Conservation (phyloP, 2,888 invertebrate species). For the Tipula confusa region DNA sequence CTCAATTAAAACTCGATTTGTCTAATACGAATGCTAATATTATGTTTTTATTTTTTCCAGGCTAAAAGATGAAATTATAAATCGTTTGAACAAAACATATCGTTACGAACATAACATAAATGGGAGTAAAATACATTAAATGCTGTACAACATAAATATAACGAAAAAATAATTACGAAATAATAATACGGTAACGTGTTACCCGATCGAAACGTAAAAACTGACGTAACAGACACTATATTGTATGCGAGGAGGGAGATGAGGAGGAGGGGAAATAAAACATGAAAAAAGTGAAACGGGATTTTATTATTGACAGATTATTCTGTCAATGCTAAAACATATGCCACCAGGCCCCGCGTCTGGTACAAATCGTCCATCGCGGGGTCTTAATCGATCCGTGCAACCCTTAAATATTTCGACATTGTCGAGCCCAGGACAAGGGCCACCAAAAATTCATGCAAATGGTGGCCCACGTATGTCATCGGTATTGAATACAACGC, state of each 20-base stretch:
- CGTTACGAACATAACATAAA: background rate
- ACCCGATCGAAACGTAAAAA: background rate
- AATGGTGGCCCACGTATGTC: slow-evolving; percentile 50
- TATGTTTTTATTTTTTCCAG: background rate
- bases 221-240: background rate
- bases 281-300: slow-evolving; percentile 26
- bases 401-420: slow-evolving; percentile 65
- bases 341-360: slow-evolving; percentile 44
- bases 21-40: too few species aligned
- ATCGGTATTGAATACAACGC: slow-evolving; percentile 42
- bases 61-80: background rate
- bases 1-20: too few species aligned
- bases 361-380: slow-evolving; percentile 43
- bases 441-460: slow-evolving; percentile 38
- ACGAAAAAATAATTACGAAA: background rate
- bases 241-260: background rate
- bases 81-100: background rate
- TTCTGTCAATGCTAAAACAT: slow-evolving; percentile 40
- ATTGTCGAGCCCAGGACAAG: slow-evolving; percentile 44
- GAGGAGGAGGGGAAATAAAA: background rate
- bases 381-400: slow-evolving; percentile 48
- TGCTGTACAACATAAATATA: background rate
- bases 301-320: slow-evolving; percentile 5
- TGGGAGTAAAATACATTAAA: background rate
- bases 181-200: background rate